phyloP scores from a whole-genome alignment of 2,113 vertebrate genomes.

The Brachyhypopomus occidentalis region DNA sequence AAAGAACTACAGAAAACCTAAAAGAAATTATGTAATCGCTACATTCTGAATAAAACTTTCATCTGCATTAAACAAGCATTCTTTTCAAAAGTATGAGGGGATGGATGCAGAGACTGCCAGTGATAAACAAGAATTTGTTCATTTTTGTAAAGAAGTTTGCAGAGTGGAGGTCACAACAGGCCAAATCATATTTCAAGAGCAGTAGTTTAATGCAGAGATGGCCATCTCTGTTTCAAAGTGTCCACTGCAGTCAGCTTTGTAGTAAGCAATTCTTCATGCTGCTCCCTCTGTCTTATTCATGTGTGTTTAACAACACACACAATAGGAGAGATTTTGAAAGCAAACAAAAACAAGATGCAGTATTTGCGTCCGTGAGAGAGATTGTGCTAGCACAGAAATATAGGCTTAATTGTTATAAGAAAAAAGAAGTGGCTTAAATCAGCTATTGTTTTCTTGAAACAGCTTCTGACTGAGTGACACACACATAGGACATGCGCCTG shows the following conservation, averaged over 20 bases:
- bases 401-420: constrained; percentile 62
- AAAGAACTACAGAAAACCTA: neutral
- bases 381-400: constrained; percentile 65
- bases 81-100: constrained; percentile 4
- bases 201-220: constrained; percentile 25
- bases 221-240: constrained; percentile 30
- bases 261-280: constrained; percentile 20
- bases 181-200: constrained; percentile 25
- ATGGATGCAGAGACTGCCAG: constrained; percentile 26
- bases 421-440: constrained; percentile 41
- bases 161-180: constrained; percentile 25
- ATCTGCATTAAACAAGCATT: neutral
- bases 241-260: constrained; percentile 36
- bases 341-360: neutral
- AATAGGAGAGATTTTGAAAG: constrained; percentile 27
- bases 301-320: constrained; percentile 28
- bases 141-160: neutral
- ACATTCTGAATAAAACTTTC: constrained; percentile 17
- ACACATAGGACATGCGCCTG: constrained; percentile 41
- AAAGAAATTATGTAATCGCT: neutral
- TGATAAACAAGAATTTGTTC: constrained; percentile 21
- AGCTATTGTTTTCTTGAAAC: constrained; percentile 65
- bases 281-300: neutral
- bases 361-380: constrained; percentile 40
- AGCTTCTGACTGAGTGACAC: constrained; percentile 62